Evolutionary conservation across 2,113 vertebrate species (phyloP).

Genomic region (Coreoperca whiteheadi): DNA sequence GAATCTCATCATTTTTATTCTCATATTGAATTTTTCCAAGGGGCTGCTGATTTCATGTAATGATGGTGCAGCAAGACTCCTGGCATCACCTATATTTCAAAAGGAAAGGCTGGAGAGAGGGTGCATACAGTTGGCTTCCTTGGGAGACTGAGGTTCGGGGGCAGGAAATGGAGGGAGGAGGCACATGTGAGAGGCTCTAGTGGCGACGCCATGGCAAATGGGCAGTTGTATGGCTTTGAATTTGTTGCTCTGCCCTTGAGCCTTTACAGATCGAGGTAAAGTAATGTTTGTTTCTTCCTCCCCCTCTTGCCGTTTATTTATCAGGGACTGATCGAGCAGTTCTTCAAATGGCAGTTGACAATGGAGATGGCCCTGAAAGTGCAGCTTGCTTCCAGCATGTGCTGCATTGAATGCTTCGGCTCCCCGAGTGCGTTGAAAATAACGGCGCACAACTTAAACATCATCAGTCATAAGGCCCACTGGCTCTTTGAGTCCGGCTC

Average conservation of each 20-base stretch:
- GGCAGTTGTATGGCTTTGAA: conserved; percentile 10
- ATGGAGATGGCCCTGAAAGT: conserved; percentile 13
- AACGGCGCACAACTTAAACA: conserved; percentile 13
- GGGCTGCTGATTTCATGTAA: conserved; percentile 64
- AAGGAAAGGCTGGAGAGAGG: conserved; percentile 5
- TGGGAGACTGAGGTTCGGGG: neutral
- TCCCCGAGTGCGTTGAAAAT: conserved; percentile 14
- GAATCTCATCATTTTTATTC: conserved; percentile 69
- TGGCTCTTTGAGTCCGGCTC: neutral
- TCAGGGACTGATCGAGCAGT: conserved; percentile 34
- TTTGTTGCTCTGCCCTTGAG: conserved; percentile 45
- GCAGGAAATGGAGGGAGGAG: neutral
- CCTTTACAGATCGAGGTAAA: conserved; percentile 41
- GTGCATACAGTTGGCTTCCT: neutral
- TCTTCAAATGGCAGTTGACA: conserved; percentile 29
- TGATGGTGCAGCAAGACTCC: conserved; percentile 42
- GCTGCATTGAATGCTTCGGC: neutral
- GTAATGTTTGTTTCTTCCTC: conserved; percentile 1
- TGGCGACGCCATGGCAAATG: neutral
- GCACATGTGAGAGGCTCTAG: neutral
- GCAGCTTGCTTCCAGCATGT: conserved; percentile 26
- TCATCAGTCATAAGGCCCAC: conserved; percentile 24
- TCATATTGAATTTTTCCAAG: conserved; percentile 60
- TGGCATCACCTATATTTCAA: conserved; percentile 58
- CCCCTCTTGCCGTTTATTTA: conserved; percentile 26